Evolutionary conservation across 2,888 invertebrate genomes (phyloP).

Genomic region (Agonopterix heracliana): DNA sequence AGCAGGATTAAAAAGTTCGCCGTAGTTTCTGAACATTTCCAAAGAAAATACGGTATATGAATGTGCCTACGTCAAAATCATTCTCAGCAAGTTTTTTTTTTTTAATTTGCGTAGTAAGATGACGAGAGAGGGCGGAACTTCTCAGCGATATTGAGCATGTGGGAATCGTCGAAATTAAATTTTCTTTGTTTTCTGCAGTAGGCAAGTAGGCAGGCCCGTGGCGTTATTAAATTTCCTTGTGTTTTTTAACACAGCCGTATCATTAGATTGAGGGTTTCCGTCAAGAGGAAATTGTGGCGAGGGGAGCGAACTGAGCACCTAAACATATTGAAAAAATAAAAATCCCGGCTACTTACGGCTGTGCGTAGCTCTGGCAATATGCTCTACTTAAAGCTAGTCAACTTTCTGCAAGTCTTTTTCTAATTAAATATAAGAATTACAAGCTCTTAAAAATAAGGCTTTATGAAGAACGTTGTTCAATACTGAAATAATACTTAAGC

Average conservation of each 20-base stretch:
- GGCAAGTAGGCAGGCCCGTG: conserved; percentile 45
- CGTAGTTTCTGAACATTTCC: too few relatives aligned
- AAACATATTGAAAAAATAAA: conserved; percentile 76
- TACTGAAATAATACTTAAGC: too few relatives aligned
- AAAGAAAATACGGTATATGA: too few relatives aligned
- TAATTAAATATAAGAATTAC: too few relatives aligned
- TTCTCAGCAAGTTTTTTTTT: conserved; percentile 2
- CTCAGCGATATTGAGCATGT: conserved; percentile 71
- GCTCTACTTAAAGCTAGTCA: conserved; percentile 50
- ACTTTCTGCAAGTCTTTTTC: too few relatives aligned
- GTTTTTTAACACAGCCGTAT: conserved; percentile 77
- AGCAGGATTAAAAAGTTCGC: too few relatives aligned
- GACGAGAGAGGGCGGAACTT: conserved; percentile 54
- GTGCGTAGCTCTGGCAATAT: conserved; percentile 21
- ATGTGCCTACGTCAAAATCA: too few relatives aligned
- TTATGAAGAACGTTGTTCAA: too few relatives aligned
- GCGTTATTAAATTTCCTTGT: conserved; percentile 77
- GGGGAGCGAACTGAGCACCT: conserved; percentile 64
- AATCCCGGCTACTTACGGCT: conserved; percentile 65
- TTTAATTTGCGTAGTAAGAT: conserved; percentile 46
- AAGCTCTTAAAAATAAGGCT: too few relatives aligned
- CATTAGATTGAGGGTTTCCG: conserved; percentile 77
- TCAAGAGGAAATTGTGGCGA: conserved; percentile 73
- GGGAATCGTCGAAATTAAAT: conserved; percentile 75
- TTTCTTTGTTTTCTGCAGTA: conserved; percentile 68